Base-by-base conservation (phyloP, 2,797 vertebrate genomes). In the Pogoniulus pusillus region DNA sequence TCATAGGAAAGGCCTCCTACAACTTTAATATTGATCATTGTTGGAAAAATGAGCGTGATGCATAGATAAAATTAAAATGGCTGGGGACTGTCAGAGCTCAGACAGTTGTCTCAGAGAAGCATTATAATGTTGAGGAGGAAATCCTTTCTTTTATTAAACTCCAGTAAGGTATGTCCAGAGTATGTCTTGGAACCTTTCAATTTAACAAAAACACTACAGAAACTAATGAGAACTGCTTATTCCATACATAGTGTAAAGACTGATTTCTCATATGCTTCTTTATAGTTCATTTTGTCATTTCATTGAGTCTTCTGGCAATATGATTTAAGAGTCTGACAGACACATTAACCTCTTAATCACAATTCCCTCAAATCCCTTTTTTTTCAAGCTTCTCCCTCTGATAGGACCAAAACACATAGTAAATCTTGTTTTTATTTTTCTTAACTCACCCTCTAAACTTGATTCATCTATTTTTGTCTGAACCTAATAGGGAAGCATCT, bases 401-500 rank as follows among this genome's bases (percentile, higher is more conserved):
- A 35, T 57, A 87, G 76, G 30, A 37, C 60, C 55, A 37, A 39
- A 75, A 60, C 34, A 39, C 24, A 6, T 4, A 80, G 57, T 75
- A 88, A 80, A 76, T 90, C 75, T 81, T 71, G 41, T 58, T 95
- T 69, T 85, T 18, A 81, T 75, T 19, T 37, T 66, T 71, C 58
- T 79, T 81, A 71, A 82, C 35, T 85, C 60, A 30, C 58, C 12
- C 23, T 82, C 43, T 90, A 78, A 93, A 34, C 59, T 70, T 66
- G 63, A 73, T 75, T 69, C 18, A 32, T 74, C 95, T 90, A 63
- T 78, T 90, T 92, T 94, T 89, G 55, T 87, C 55, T 93, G 58
- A 79, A 68, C 9, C 55, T 83, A 88, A 86, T 15, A 78, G 34
- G 30, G 59, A 57, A 90, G 68, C 24, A 73, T 76, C 32, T 10